Base-by-base conservation (phyloP, 2,888 invertebrate genomes). In the Drosophila anomelani region DNA sequence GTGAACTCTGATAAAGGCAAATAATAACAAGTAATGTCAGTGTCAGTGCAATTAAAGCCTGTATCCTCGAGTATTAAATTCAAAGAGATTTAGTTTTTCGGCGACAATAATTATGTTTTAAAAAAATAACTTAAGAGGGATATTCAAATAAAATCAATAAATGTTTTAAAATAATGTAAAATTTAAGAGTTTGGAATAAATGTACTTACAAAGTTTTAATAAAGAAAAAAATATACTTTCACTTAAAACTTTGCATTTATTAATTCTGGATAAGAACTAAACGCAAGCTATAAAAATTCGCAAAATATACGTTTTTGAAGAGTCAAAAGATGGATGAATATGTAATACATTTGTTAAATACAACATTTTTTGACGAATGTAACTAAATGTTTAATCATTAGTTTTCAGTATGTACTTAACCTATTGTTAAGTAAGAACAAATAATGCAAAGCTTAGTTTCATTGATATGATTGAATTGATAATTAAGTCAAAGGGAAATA, bases 1-100 rank as follows among this genome's bases (percentile, higher is more conserved):
- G 29, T 54, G 38, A 46, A 54, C 54, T 68, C 46, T 39, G 69
- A 46, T 46, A 68, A 67, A 15, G 38, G 32, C 23, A 38, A 17
- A 23, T 29, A 4, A 29, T n/a, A 8, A 43, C 49, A 36, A 8
- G 23, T 23, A 64, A 17, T 36, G 20, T 43, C 46, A 29, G 34
- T 1, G n/a, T n/a, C n/a, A n/a, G 10, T 41, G 57, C 36, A 44
- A 32, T 41, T 1, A 41, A 53, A 39, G 3, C 20, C 1, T 20
- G 17, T 34, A 9, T 17, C 9, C 6, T 1, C 1, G 0, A n/a
- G n/a, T n/a, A 47, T 17, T 3, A 9, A 8, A 44, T 8, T 8
- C 1, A 17, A 4, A 17, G 1, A 12, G 1, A n/a, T 12, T 15
- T 15, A 1, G 8, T 7, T 43, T 13, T 15, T 20, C 3, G 6